phyloP scores from a whole-genome alignment of 1,140 invertebrate species.

The Drosophila tani region DNA sequence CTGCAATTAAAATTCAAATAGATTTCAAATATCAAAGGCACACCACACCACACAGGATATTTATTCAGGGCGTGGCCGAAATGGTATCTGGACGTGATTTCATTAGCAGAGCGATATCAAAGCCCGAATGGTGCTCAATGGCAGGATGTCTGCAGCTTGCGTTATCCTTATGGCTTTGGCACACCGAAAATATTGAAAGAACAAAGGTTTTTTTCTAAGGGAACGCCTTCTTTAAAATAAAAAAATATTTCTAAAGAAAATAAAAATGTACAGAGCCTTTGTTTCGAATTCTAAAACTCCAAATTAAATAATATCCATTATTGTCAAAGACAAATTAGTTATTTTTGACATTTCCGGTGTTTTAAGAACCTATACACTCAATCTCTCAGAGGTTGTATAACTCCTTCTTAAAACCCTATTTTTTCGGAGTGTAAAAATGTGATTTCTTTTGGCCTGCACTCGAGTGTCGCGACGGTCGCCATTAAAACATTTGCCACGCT shows the following conservation, averaged over 20 bases:
- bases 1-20: constrained; percentile 76
- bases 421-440: not conserved
- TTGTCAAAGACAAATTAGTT: too few species aligned
- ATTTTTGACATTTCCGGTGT: not conserved
- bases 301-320: too few species aligned
- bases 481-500: constrained; percentile 79
- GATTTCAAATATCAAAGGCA: constrained; percentile 36
- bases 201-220: not conserved
- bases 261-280: too few species aligned
- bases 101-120: constrained; percentile 71
- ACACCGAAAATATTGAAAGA: not conserved
- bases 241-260: not conserved
- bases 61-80: constrained; percentile 35
- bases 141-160: constrained; percentile 22
- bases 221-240: not conserved
- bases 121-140: constrained; percentile 44
- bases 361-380: too few species aligned
- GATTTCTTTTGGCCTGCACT: constrained; percentile 59
- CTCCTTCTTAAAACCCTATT: not conserved
- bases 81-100: constrained; percentile 67
- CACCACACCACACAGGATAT: not conserved
- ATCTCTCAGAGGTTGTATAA: too few species aligned
- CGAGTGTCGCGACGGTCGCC: constrained; percentile 73
- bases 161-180: constrained; percentile 17
- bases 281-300: too few species aligned